Evolutionary conservation across 2,888 invertebrate species (phyloP), one percentile per base, ranked within the genome.

Genomic region (Drosophila silvestris): DNA sequence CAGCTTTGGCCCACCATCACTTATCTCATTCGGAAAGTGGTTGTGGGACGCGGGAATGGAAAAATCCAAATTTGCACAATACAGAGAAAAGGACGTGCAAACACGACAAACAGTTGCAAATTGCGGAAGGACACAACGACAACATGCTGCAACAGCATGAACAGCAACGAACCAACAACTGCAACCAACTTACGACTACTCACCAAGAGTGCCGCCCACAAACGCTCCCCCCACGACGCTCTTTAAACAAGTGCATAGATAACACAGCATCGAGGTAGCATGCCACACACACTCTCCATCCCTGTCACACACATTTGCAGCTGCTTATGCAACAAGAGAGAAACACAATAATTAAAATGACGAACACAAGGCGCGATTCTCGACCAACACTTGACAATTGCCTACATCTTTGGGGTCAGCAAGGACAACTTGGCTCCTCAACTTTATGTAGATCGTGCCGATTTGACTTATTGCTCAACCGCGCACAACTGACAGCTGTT

Each of bases 31-130:
- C 41, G 67, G 28, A 26, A 54, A 37, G 9, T 37, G 26, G 57
- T 44, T 70, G 56, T 54, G 19, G 37, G 14, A 7, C 7, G 57
- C 44, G 73, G 32, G 61, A 52, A 35, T 37, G 54, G 32, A 73
- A 71, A 79, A 72, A 81, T 67, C 52, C 41, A 81, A 76, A 88
- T 83, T 86, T 89, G 83, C 86, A 86, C 86, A 89, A 82, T 74
- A 88, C 88, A 86, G 74, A 68, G 85, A 88, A 85, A 72, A 75
- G 85, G 88, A 87, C 61, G 85, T 83, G 88, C 83, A 78, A 85
- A 85, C 85, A 85, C 77, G 88, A 81, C 77, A 85, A 85, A 85
- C 85, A 85, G 85, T 81, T 79, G 85, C 88, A 81, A 83, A 85
- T 85, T 87, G 76, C 83, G 65, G 74, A 67, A 73, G 75, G 60